Evolutionary conservation across 2,113 vertebrate genomes (phyloP).

Genomic region (Gymnocephalus cernua): DNA sequence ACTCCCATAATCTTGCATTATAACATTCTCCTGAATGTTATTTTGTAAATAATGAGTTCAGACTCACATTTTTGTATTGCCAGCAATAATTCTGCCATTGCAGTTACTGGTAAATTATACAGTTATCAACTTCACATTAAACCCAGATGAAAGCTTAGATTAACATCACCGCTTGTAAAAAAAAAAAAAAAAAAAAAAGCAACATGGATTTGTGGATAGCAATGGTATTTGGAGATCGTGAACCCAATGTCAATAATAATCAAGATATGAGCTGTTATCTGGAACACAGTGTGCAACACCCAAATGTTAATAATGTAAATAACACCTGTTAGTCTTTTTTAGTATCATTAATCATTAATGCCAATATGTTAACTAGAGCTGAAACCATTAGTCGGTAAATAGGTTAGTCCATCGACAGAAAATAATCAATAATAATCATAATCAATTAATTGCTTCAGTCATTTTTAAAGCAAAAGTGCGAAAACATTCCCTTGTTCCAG

Average conservation of each 20-base stretch:
- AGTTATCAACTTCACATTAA: not conserved
- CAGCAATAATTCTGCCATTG: not conserved
- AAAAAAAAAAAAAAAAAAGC: not conserved
- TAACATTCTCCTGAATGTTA: not conserved
- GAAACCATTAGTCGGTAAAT: not conserved
- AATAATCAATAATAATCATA: not conserved
- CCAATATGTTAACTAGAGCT: not conserved
- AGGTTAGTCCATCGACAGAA: constrained; percentile 3
- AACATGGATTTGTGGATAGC: not conserved
- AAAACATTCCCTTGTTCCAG: not conserved
- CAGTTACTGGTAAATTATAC: not conserved
- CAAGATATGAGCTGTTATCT: not conserved
- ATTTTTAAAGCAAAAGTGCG: not conserved
- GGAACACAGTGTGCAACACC: not conserved
- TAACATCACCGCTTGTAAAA: not conserved
- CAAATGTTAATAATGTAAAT: not conserved
- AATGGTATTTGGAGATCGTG: not conserved
- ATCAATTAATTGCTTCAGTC: not conserved
- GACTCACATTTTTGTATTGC: not conserved
- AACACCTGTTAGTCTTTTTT: not conserved
- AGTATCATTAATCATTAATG: not conserved
- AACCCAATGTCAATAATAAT: not conserved
- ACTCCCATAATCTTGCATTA: not conserved
- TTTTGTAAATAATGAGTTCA: not conserved
- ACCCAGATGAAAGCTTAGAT: not conserved